A percentile compares a stretch with the other conserved stretches of the same genome.
phyloP scores from a whole-genome alignment of 2,113 vertebrate species.

The Pipa parva region DNA sequence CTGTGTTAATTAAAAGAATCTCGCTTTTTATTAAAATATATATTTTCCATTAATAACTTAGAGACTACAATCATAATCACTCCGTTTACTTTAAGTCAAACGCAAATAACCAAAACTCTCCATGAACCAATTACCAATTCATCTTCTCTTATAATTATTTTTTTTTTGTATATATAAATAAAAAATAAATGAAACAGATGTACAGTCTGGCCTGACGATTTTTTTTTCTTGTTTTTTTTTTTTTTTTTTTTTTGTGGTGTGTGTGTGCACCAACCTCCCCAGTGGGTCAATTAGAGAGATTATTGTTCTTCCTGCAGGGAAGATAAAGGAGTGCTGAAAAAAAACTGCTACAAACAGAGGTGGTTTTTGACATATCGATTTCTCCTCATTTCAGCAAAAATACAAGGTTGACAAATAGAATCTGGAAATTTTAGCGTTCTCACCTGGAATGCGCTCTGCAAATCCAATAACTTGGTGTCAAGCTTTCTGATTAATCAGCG shows the following conservation, averaged over 20 bases:
- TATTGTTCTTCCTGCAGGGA: constrained; percentile 97
- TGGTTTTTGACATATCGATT: constrained; percentile 88
- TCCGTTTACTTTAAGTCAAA: no score
- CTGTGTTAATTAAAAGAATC: constrained; percentile 35
- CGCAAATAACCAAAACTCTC: no score
- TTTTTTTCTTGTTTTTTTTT: constrained; percentile 47
- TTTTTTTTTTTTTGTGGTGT: neutral
- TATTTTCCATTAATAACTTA: no score
- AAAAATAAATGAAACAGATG: constrained; percentile 72
- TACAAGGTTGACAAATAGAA: constrained; percentile 59
- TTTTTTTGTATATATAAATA: constrained; percentile 76
- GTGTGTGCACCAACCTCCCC: constrained; percentile 81
- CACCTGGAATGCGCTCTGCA: constrained; percentile 25
- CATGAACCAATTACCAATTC: constrained; percentile 28
- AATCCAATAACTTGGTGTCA: neutral
- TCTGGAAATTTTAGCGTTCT: constrained; percentile 53
- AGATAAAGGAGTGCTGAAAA: constrained; percentile 75
- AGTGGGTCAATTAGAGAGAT: constrained; percentile 99
- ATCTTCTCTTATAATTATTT: constrained; percentile 58
- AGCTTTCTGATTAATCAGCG: neutral
- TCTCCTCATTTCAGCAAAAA: constrained; percentile 65
- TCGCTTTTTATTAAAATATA: neutral
- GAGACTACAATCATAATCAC: no score
- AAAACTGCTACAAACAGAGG: constrained; percentile 82
- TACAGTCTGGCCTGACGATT: constrained; percentile 75